Evolutionary conservation across 1,140 invertebrate species (phyloP), one percentile per base, ranked within the genome.

Genomic region (Cydia pomonella): DNA sequence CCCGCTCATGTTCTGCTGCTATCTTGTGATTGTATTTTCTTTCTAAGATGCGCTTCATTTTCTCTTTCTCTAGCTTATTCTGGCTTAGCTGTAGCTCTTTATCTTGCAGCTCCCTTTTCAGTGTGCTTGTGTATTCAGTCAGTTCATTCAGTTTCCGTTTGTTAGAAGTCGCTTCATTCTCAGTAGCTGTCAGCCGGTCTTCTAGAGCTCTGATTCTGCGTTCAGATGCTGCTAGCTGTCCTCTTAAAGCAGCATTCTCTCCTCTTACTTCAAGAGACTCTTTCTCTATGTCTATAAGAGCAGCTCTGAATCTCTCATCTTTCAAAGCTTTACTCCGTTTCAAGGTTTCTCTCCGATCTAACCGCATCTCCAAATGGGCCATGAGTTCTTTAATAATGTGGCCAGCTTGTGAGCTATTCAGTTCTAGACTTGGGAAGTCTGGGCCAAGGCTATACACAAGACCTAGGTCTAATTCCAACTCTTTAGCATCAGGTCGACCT

Each of bases 1-100:
- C 86, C 96, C 96, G 97, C 76, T 96, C 95, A 73, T 95, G 94
- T 82, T 96, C 95, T 1, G 94, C 94, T 27, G 95, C 96, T 7
- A 96, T 95, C 82, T 96, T 96, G 16, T 94, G 91, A 44, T 95
- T 95, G 77, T 95, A 96, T 82, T 95, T 96, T 77, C 95, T 94
- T 85, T 92, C 90, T n/a, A 93, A 77, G 73, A 89, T 83, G 44
- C 92, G 92, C 86, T 97, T 97, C 41, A 95, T 95, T 79, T 95
- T 95, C 84, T 97, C 95, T 80, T 96, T 96, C 75, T 97, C 96
- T 33, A 97, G 92, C 27, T 95, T 94, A 74, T 96, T 95, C 87
- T 97, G 95, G 78, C 94, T 96, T 0, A 97, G 86, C 72, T 94
- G 93, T 77, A 95, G 89, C 75, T 97, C 95, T 83, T 96, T 96